A percentile compares a stretch with the other conserved stretches of the same genome.
These are phyloP conservation scores for Asobara japonica DNA, from an alignment of 1,140 invertebrate species.

Conservation along the genomic window DNA sequence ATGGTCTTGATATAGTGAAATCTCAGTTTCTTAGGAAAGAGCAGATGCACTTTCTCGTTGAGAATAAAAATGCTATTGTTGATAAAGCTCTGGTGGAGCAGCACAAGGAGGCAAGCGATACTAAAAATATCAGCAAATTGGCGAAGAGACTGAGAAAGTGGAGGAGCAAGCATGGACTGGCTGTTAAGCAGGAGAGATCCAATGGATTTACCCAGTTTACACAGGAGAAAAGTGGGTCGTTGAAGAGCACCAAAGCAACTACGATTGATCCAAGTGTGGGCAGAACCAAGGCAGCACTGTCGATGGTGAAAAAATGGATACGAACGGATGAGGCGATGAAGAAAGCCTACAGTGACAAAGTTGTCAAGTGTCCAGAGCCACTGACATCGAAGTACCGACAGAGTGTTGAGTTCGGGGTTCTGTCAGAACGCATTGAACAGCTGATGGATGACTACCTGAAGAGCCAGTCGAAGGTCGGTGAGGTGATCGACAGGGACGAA, in stretches of 20 bases:
- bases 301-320: conserved; percentile 74
- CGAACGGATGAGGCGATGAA: conserved; percentile 70
- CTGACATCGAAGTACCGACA: conserved; percentile 75
- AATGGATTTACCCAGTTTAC: conserved; percentile 56
- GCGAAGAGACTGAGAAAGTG: conserved; percentile 70
- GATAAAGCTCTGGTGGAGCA: conserved; percentile 69
- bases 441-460: conserved; percentile 75
- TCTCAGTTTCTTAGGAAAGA: conserved; percentile 85
- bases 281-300: conserved; percentile 61
- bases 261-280: conserved; percentile 46
- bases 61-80: conserved; percentile 78
- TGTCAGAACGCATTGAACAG: conserved; percentile 80
- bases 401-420: conserved; percentile 81
- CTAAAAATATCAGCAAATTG: conserved; percentile 64
- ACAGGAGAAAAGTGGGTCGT: conserved; percentile 51
- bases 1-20: conserved; percentile 92
- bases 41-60: conserved; percentile 83
- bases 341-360: conserved; percentile 58
- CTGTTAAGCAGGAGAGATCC: conserved; percentile 56
- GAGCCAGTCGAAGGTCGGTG: conserved; percentile 56
- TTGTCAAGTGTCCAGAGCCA: conserved; percentile 76
- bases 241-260: conserved; percentile 45
- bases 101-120: conserved; percentile 68
- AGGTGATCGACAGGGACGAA: conserved; percentile 64
- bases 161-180: conserved; percentile 69